Evolutionary conservation across 1,140 invertebrate genomes (phyloP), one percentile per base, ranked within the genome.

Genomic region (Drosophila ficusphila): DNA sequence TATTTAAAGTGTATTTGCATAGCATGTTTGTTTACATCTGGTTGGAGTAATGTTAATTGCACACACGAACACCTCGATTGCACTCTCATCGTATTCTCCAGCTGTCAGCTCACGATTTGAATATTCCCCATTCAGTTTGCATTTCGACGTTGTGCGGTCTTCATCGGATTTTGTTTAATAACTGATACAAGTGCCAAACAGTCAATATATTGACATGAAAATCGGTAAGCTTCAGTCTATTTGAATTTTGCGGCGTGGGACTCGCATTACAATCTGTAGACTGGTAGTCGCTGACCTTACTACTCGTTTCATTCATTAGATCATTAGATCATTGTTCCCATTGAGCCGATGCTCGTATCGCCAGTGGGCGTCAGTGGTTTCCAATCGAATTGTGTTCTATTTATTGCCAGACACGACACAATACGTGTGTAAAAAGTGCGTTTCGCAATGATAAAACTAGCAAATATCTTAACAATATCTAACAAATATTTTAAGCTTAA

Each of bases 221-320:
- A 82, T 89, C 74, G 82, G 82, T 86, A 78, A 86, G 82, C 77
- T 42, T 39, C 33, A 47, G 57, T 68, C 41, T 60, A 53, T 18
- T 18, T 11, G 36, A 44, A 31, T 25, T 16, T 23, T 36, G 29
- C 9, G 41, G 31, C 34, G 34, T 54, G 56, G 36, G 54, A 36
- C 27, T 46, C 18, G 39, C 39, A 9, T 58, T 69, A 48, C 72
- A 54, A 74, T 67, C 60, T 19, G 46, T 41, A 36, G 44, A 48
- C 33, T 38, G 46, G 44, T 83, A 73, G 56, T 82, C 77, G 58
- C 31, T 54, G 65, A 79, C 69, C 69, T 68, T 68, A 74, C 71
- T 74, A 76, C 71, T 61, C 52, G 65, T 8, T 62, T 77, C 81
- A 86, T 86, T 86, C 81, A 86, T 86, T 88, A 67, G 76, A 76